Conservation (phyloP, 2,888 invertebrate genomes). For the Nephrotoma guestfalica region DNA sequence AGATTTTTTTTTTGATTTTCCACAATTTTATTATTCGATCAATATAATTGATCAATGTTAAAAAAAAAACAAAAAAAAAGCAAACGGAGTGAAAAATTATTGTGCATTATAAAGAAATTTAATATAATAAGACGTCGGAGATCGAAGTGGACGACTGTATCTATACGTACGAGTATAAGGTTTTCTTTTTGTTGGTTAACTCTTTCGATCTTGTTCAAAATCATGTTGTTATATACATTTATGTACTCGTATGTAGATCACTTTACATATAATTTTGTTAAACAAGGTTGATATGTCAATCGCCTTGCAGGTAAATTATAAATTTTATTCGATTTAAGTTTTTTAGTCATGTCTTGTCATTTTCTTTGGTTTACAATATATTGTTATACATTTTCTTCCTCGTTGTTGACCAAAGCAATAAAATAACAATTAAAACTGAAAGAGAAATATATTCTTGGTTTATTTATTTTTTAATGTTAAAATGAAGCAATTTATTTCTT, state of each 20-base stretch:
- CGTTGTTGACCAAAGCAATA: background rate
- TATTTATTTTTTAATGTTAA: background rate
- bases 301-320: slow-evolving; percentile 2
- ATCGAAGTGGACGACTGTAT: background rate
- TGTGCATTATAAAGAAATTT: slow-evolving; percentile 4
- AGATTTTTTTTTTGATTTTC: background rate
- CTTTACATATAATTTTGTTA: slow-evolving; percentile 3
- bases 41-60: background rate
- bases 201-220: slow-evolving; percentile 1
- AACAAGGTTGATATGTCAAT: slow-evolving; percentile 4
- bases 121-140: slow-evolving; percentile 3
- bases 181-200: background rate
- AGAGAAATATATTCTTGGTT: background rate
- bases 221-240: background rate
- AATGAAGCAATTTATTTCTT: background rate
- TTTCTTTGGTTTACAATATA: background rate
- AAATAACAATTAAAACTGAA: background rate
- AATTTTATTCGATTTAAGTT: background rate
- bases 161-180: background rate
- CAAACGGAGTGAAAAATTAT: slow-evolving; percentile 5
- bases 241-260: background rate
- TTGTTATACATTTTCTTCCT: background rate
- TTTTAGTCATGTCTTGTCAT: slow-evolving; percentile 1
- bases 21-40: background rate
- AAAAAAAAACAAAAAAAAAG: background rate